These are phyloP conservation scores for Callaeas wilsoni DNA, from an alignment of 2,113 vertebrate species.

Conservation along the genomic window DNA sequence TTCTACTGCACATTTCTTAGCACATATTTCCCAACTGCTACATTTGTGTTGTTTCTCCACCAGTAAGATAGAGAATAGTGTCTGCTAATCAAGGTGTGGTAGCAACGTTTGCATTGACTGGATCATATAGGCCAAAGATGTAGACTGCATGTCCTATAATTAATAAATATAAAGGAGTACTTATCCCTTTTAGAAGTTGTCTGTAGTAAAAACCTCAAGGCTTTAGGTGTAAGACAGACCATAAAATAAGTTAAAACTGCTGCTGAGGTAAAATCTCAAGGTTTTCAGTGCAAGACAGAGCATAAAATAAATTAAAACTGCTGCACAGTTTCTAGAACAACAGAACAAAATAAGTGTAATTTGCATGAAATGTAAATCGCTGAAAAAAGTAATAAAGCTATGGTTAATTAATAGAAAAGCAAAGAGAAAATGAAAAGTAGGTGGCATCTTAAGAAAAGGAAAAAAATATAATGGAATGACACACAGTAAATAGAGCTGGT, in stretches of 20 bases:
- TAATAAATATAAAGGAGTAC: neutral
- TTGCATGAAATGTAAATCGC: neutral
- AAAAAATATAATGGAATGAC: neutral
- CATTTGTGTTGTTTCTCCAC: neutral
- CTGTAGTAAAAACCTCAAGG: neutral
- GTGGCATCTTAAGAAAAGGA: fast-evolving
- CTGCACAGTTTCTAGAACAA: neutral
- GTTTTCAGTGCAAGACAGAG: neutral
- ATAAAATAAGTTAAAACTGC: neutral
- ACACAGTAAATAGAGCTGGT: neutral
- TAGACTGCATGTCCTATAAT: neutral
- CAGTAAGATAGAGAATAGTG: neutral
- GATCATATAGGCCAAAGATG: neutral
- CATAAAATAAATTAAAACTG: neutral
- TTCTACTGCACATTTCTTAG: neutral
- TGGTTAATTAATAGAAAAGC: neutral
- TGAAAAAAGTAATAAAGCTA: neutral
- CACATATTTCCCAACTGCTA: neutral
- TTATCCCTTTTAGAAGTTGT: neutral
- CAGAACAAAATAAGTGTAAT: neutral
- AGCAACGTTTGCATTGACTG: neutral
- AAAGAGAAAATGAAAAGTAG: neutral
- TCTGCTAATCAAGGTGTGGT: neutral
- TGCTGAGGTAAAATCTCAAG: neutral
- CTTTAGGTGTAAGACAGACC: neutral